Evolutionary conservation across 2,888 invertebrate genomes (phyloP).

Genomic region (Gibbula magus): DNA sequence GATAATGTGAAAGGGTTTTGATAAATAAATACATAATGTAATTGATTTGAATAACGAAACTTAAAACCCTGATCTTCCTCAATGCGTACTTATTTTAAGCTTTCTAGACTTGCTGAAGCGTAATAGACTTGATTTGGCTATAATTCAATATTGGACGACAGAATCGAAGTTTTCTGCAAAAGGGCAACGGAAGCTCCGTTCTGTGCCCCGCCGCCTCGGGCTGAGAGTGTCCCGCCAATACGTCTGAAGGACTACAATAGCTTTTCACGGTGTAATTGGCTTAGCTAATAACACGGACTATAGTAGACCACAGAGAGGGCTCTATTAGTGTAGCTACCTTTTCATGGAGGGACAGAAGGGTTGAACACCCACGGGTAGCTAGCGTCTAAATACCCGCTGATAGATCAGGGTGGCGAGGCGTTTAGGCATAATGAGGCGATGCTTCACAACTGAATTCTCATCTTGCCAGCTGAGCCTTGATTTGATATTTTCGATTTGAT

Average conservation of each 20-base stretch:
- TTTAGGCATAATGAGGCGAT: background rate
- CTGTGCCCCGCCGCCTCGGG: background rate
- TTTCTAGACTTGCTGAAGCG: too few relatives aligned
- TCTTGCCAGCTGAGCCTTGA: too few relatives aligned
- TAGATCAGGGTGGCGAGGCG: background rate
- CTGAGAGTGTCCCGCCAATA: background rate
- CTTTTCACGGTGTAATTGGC: conserved; percentile 27
- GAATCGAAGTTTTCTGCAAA: background rate
- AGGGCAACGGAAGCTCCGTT: background rate
- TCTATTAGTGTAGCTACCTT: conserved; percentile 24
- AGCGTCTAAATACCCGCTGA: background rate
- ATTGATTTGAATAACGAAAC: too few relatives aligned
- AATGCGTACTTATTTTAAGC: too few relatives aligned
- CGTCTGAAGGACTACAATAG: conserved; percentile 23
- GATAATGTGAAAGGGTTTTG: too few relatives aligned
- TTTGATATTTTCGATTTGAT: too few relatives aligned
- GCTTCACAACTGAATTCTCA: too few relatives aligned
- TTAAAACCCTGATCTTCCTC: too few relatives aligned
- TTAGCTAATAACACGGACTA: conserved; percentile 25
- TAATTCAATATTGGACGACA: background rate
- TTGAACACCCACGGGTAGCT: conserved; percentile 23
- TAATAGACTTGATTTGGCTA: too few relatives aligned
- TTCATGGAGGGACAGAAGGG: conserved; percentile 22
- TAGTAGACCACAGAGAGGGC: conserved; percentile 19
- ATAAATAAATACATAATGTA: too few relatives aligned